Evolutionary conservation across 2,797 vertebrate species (phyloP), one percentile per base, ranked within the genome.

Genomic region (Cirrhinus mrigala): DNA sequence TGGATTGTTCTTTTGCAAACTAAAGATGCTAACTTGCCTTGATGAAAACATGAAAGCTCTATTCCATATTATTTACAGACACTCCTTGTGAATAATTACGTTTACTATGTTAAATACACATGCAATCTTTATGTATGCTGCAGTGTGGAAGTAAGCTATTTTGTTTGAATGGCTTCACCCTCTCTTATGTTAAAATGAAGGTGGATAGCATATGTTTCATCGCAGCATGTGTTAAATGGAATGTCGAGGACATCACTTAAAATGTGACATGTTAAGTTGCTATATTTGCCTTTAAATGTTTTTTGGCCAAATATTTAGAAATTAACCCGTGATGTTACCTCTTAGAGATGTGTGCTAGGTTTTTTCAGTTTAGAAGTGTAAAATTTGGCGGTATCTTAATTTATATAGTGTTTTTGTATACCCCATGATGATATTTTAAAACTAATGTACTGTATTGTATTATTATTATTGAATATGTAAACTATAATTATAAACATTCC

Each of bases 401-500:
- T 27, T 56, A 37, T 71, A 79, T 62, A 22, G 33, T 15, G 27
- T 50, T 85, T 85, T 54, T 62, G 44, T 40, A 46, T 46, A 29
- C 46, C 56, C 44, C 84, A 40, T 82, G 11, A 78, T 77, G 18
- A 8, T 48, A n/a, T 56, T 20, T 27, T 48, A 71, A 44, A 82
- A 82, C 68, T 76, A 44, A 62, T 22, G 56, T 50, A 83, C 46
- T 50, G 27, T n/a, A n/a, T n/a, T n/a, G n/a, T n/a, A n/a, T n/a
- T n/a, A n/a, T n/a, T n/a, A n/a, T n/a, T n/a, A 66, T 9, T 83
- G 81, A 71, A 60, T 58, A 58, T 79, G 86, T 62, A 66, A 79
- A 71, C 40, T 83, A 60, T 20, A 85, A 91, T 91, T 83, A 56
- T 88, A 87, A 82, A 86, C 74, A 44, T 82, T 85, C 64, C 60